phyloP scores from a whole-genome alignment of 2,113 vertebrate species.

The Rhabdomys dilectus region DNA sequence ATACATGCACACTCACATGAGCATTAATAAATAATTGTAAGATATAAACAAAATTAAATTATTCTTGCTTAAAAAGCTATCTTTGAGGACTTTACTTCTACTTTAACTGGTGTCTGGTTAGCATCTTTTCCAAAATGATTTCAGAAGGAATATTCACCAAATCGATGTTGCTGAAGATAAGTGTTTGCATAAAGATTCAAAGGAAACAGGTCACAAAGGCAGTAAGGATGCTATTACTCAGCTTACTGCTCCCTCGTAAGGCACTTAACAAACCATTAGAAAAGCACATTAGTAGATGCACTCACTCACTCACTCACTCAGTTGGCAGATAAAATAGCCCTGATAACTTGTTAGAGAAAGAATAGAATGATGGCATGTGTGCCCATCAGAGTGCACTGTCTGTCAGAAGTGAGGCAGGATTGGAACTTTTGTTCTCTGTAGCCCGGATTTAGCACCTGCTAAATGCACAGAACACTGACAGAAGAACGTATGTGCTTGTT shows the following conservation, averaged over 20 bases:
- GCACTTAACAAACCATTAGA: background rate
- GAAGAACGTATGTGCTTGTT: background rate
- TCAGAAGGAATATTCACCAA: background rate
- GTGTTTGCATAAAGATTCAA: background rate
- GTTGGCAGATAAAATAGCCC: background rate
- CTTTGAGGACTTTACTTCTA: conserved; percentile 1
- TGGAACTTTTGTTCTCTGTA: background rate
- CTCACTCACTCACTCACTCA: background rate
- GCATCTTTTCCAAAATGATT: background rate
- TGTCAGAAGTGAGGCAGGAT: background rate
- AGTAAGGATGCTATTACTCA: background rate
- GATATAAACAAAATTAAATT: background rate
- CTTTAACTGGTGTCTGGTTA: background rate
- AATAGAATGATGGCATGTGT: background rate
- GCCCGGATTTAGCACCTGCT: background rate
- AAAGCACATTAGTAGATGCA: background rate
- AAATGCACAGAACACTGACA: background rate
- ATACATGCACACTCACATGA: background rate
- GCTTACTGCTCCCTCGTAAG: background rate
- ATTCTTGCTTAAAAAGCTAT: conserved; percentile 21
- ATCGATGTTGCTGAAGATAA: background rate
- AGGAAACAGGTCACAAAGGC: background rate
- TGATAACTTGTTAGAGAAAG: background rate
- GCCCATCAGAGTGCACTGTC: background rate
- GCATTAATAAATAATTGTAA: background rate